These are phyloP conservation scores for Philaenus spumarius DNA, from an alignment of 1,140 invertebrate species.

Conservation along the genomic window DNA sequence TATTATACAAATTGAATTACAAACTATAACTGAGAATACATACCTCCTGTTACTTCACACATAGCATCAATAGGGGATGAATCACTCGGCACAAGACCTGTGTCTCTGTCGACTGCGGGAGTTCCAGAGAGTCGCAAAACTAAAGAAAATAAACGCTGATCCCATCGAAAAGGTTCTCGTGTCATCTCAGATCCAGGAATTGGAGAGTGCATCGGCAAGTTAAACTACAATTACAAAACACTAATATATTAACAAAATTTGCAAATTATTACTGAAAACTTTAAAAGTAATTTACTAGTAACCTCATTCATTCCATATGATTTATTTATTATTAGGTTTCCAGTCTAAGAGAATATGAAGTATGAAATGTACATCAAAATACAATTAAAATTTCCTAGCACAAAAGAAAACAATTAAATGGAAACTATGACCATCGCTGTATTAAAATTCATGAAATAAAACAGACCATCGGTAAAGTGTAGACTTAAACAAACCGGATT, in stretches of 20 bases:
- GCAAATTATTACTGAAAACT: not conserved
- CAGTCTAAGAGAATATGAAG: no score
- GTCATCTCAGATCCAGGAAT: constrained; percentile 96
- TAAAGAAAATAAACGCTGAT: constrained; percentile 93
- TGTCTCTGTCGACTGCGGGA: constrained; percentile 54
- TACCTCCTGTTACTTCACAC: constrained; percentile 98
- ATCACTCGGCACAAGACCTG: constrained; percentile 78
- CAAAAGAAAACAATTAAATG: no score
- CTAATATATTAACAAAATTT: not conserved
- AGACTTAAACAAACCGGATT: no score
- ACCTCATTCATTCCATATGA: no score
- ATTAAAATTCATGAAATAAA: no score
- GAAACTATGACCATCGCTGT: no score
- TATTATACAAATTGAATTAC: constrained; percentile 12
- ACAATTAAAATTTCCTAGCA: no score
- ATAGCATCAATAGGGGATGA: constrained; percentile 92
- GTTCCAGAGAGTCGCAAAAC: constrained; percentile 86
- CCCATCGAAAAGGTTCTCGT: constrained; percentile 97
- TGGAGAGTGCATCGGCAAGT: constrained; percentile 84
- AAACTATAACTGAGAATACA: constrained; percentile 18
- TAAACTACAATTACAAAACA: constrained; percentile 54
- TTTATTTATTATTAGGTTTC: no score
- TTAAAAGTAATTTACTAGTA: no score
- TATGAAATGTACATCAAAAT: no score
- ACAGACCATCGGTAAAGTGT: no score